Evolutionary conservation across 2,113 vertebrate species (phyloP).

Genomic region (Indicator maculatus): DNA sequence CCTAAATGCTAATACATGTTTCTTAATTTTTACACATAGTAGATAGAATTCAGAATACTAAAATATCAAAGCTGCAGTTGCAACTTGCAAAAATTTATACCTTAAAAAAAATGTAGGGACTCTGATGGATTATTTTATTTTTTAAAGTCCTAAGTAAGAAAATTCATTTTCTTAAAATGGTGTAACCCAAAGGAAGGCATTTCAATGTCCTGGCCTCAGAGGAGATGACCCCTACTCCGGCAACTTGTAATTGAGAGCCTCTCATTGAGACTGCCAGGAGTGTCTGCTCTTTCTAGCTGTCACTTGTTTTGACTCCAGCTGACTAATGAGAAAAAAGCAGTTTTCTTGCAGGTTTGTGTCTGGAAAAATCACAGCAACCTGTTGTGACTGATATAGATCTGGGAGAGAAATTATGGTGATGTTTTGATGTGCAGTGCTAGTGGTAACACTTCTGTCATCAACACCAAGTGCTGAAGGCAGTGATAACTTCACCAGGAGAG

Average conservation of each 20-base stretch:
- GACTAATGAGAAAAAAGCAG: neutral
- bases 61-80: neutral
- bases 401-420: neutral
- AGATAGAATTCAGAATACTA: neutral
- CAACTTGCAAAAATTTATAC: neutral
- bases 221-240: conserved; percentile 13
- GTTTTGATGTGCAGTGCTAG: neutral
- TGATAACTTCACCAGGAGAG: conserved; percentile 7
- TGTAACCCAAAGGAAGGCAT: neutral
- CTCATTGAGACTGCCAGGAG: conserved; percentile 11
- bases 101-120: neutral
- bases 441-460: neutral
- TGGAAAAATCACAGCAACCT: conserved; percentile 39
- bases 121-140: neutral
- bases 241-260: conserved; percentile 35
- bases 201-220: neutral
- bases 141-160: neutral
- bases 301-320: conserved; percentile 2
- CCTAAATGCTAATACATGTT: neutral
- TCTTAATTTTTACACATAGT: neutral
- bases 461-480: neutral
- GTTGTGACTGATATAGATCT: conserved; percentile 28
- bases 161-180: neutral
- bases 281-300: conserved; percentile 23
- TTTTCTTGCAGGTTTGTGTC: conserved; percentile 37